Evolutionary conservation across 2,113 vertebrate genomes (phyloP).

Genomic region (Pyxicephalus adspersus): DNA sequence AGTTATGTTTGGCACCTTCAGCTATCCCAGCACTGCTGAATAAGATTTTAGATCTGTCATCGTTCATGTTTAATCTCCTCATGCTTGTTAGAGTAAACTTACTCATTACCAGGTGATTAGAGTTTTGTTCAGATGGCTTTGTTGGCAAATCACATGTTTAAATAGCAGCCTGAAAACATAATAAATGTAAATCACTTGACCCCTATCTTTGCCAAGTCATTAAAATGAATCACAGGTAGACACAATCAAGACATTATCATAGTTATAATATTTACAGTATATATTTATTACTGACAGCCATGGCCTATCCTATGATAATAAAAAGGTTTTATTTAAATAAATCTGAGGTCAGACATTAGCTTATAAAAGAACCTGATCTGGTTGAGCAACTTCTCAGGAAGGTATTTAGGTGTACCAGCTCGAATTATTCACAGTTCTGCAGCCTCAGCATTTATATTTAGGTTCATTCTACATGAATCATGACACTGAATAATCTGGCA

Average conservation of each 20-base stretch:
- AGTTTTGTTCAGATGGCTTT: background rate
- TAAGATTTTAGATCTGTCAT: too few relatives aligned
- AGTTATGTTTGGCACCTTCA: too few relatives aligned
- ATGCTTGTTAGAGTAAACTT: too few relatives aligned
- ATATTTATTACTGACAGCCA: background rate
- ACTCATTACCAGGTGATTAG: too few relatives aligned
- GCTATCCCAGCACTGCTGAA: too few relatives aligned
- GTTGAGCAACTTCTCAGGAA: conserved; percentile 3
- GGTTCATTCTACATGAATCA: conserved; percentile 29
- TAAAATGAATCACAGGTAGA: background rate
- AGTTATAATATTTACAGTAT: background rate
- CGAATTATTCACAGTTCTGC: conserved; percentile 2
- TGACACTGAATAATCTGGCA: conserved; percentile 6
- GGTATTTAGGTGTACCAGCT: conserved; percentile 8
- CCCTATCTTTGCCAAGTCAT: background rate
- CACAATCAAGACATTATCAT: background rate
- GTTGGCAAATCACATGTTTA: background rate
- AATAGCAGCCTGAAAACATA: conserved; percentile 11
- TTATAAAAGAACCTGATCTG: background rate
- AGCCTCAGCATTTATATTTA: conserved; percentile 5
- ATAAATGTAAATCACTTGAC: background rate
- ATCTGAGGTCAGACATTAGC: background rate
- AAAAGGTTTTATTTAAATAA: conserved; percentile 7
- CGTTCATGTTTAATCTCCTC: too few relatives aligned
- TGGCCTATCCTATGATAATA: background rate